Conservation (phyloP, 1,140 invertebrate species). For the Caenorhabditis briggsae region DNA sequence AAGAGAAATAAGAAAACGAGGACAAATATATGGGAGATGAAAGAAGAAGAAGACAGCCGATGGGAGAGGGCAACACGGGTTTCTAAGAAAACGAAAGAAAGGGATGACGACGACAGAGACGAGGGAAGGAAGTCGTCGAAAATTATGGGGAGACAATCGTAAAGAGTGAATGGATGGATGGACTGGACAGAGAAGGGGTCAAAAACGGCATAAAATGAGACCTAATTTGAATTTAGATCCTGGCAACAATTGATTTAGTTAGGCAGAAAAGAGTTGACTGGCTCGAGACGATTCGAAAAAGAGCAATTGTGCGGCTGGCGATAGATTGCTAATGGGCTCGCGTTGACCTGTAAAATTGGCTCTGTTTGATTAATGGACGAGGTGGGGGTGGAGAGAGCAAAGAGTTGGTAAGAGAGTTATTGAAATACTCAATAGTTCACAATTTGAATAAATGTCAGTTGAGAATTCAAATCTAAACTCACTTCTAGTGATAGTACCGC, state of each 20-base stretch:
- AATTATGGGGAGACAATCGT: neutral
- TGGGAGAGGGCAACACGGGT: conserved; percentile 4
- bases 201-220: neutral
- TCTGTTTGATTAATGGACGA: neutral
- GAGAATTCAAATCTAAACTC: neutral
- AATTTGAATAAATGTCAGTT: too few relatives aligned
- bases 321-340: neutral
- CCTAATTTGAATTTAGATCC: too few relatives aligned
- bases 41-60: neutral
- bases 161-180: too few relatives aligned
- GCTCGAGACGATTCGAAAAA: conserved; percentile 33
- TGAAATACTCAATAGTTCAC: too few relatives aligned
- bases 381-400: neutral
- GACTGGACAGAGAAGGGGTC: too few relatives aligned
- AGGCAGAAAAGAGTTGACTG: conserved; percentile 27
- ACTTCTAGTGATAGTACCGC: conserved; percentile 58
- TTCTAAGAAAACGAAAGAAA: neutral
- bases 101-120: neutral
- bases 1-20: neutral
- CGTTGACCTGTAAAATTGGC: conserved; percentile 20
- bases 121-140: neutral
- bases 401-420: too few relatives aligned
- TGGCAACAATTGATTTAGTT: neutral
- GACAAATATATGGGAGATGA: conserved; percentile 44
- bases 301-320: conserved; percentile 18